These are phyloP conservation scores for Caenorhabditis doughertyi DNA, from an alignment of 2,888 invertebrate genomes.

Conservation along the genomic window DNA sequence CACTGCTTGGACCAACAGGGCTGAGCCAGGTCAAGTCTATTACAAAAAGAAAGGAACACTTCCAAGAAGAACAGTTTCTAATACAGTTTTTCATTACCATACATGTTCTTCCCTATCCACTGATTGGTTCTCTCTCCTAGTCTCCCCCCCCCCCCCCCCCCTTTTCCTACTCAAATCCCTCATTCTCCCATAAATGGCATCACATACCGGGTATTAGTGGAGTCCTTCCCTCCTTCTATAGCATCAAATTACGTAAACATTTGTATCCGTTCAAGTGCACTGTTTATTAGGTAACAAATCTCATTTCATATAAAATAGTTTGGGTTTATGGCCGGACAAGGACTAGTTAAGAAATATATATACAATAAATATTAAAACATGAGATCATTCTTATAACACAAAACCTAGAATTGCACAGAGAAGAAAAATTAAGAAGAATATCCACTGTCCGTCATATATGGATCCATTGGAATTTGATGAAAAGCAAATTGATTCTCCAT, in stretches of 20 bases:
- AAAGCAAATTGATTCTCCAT: not conserved
- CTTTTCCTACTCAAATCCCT: not conserved
- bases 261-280: constrained; percentile 16
- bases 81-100: too few relatives aligned
- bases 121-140: too few relatives aligned
- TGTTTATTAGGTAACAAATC: constrained; percentile 40
- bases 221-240: not conserved
- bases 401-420: not conserved
- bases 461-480: not conserved
- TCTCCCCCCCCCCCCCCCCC: not conserved
- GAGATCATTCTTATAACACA: constrained; percentile 10
- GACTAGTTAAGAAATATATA: constrained; percentile 3
- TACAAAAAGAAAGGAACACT: too few relatives aligned
- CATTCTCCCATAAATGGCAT: constrained; percentile 16
- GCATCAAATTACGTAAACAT: constrained; percentile 35
- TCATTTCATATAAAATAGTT: not conserved
- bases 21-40: too few relatives aligned
- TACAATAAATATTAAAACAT: not conserved
- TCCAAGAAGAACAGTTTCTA: too few relatives aligned
- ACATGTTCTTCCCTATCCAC: too few relatives aligned
- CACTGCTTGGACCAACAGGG: too few relatives aligned
- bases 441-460: not conserved
- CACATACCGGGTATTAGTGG: constrained; percentile 8
- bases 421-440: not conserved
- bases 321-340: constrained; percentile 21